Conservation (phyloP, 2,113 vertebrate species). For the Leucosticte australis region DNA sequence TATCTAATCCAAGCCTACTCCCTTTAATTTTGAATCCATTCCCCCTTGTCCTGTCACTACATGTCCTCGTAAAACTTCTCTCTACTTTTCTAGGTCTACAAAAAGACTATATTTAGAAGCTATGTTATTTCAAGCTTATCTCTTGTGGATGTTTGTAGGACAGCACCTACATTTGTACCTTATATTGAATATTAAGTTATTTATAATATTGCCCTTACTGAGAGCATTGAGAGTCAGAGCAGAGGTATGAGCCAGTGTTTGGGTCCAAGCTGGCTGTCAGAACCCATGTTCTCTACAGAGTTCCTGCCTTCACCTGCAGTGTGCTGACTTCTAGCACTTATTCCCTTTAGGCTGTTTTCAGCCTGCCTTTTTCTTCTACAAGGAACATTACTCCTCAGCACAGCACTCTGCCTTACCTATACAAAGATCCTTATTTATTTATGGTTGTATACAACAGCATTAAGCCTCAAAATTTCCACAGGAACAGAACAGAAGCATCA, state of each 20-base stretch:
- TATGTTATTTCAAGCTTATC: neutral
- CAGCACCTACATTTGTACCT: neutral
- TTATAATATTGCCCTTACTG: neutral
- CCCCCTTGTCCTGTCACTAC: neutral
- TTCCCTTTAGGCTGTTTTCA: neutral
- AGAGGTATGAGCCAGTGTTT: neutral
- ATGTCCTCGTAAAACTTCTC: accelerated
- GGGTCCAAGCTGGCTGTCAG: neutral
- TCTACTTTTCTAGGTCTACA: neutral
- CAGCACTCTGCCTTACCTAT: neutral
- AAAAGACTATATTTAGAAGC: neutral
- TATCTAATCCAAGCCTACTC: neutral
- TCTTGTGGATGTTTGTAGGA: neutral
- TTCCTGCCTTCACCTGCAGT: neutral
- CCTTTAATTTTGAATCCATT: neutral
- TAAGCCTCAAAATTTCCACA: neutral
- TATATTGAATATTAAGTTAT: neutral
- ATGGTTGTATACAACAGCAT: neutral
- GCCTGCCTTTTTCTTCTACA: neutral
- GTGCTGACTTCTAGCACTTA: neutral
- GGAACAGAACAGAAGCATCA: neutral
- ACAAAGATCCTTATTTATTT: neutral
- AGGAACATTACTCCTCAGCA: neutral
- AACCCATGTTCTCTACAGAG: accelerated
- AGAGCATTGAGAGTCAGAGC: neutral